Base-by-base conservation (phyloP, 2,888 invertebrate genomes). In the Erebia ligea region DNA sequence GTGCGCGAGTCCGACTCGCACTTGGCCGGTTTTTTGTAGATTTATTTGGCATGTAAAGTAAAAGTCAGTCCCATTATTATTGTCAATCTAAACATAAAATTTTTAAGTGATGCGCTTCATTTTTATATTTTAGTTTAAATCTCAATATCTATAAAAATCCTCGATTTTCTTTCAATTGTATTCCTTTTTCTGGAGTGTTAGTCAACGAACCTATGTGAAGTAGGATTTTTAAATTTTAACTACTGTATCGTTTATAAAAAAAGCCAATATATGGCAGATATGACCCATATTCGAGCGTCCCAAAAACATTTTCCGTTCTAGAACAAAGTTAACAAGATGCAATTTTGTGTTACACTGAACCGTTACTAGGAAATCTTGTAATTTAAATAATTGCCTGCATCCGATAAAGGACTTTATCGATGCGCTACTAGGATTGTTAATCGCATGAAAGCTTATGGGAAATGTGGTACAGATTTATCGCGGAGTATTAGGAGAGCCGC, bases 381-480 rank as follows among this genome's bases (percentile, higher is more conserved):
- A 76, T 76, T 75, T 72, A 68, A 74, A 70, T 70, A 71, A 17
- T n/a, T 78, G 71, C 73, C 71, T 76, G 65, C 83, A 81, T 79
- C 79, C 81, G 80, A 92, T 86, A 84, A 75, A 81, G 79, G 81
- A 87, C 90, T 86, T 82, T 91, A 90, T 89, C 82, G 82, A 84
- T 85, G 83, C 80, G 81, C 74, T 58, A 73, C 81, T 90, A 90
- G 86, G 90, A 87, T 85, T 84, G 84, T 80, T 83, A 86, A 79
- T 91, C 81, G 85, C 75, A 62, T 80, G 84, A 79, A 86, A 83
- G 83, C 84, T 82, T 81, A 78, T 72, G 76, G 81, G 76, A 66
- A 80, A 82, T 83, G 83, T 82, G 83, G 85, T 81, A 84, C 85
- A 84, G 86, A 91, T 90, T 90, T 91, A 92, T 89, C 85, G 86